Base-by-base conservation (phyloP, 2,113 vertebrate genomes). In the Crotalus helleri region DNA sequence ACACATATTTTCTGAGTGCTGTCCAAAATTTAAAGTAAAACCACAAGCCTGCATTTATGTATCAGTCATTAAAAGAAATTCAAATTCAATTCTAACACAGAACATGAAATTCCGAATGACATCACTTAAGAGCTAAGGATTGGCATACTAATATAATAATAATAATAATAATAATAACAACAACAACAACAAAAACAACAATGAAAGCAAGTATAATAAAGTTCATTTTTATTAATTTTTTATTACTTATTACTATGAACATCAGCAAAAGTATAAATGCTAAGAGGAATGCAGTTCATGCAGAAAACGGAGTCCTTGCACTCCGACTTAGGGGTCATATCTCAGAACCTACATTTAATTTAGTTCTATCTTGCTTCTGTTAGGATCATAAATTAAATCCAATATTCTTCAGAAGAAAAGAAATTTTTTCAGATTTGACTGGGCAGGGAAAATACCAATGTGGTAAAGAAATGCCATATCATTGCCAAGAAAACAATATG, bases 91-190 rank as follows among this genome's bases (percentile, higher is more conserved):
- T 91, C 49, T 91, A 91, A 61, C 53, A 91, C 53, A 90, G 46
- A 95, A 96, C 94, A 95, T 54, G 3, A 1, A 93, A 33, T 88
- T 59, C 90, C 5, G 29, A 93, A 54, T 88, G 54, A 88, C n/a
- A 92, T 51, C 15, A 92, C 26, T 92, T 92, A 94, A 96, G 94
- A 91, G 93, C 59, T 46, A 57, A 26, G 26, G 85, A 44, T 69
- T 74, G 53, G 0, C 5, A 92, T 88, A 92, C 59, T 6, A 81
- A 49, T 49, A 49, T 46, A 46, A 46, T 6, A 46, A 46, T 46
- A 46, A 46, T 46, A 46, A 46, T 46, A 46, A 46, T 49, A 49
- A 46, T 46, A 46, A 46, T 5, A 46, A 46, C 1, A 46, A 46
- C 0, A 46, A 46, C 5, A 51, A 51, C 7, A 49, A 51, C 9